Base-by-base conservation (phyloP, 2,113 vertebrate genomes). In the Telmatochromis bifrenatus region DNA sequence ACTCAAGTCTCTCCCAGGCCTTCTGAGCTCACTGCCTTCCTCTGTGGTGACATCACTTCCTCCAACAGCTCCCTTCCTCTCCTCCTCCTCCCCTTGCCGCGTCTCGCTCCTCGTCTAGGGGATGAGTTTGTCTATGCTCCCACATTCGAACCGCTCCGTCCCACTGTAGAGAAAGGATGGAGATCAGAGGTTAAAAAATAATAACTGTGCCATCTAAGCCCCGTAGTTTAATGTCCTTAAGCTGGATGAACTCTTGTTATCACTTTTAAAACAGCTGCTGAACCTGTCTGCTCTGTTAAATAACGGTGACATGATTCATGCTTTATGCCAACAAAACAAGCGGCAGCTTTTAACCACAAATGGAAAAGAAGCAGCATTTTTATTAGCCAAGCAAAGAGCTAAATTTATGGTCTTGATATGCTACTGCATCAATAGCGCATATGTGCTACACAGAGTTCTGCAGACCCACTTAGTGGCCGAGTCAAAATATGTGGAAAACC, bases 71-170 rank as follows among this genome's bases (percentile, higher is more conserved):
- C 28, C 42, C 56, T 81, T 84, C 53, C 28, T 56, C 31, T 55
- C 51, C 54, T 47, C 33, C 73, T 53, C 28, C 75, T 81, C 75
- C 79, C 42, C 82, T 3, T 7, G 31, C 47, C 1, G 8, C 3
- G 13, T 93, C 95, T 33, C 96, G 75, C 73, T 97, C 95, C 84
- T 95, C 96, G 14, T 96, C 96, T 58, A 97, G 95, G 54, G 96
- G 97, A 81, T 97, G 97, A 3, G 95, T 96, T 90, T 98, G 97
- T 87, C 95, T 94, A 92, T 98, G 97, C 88, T 98, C 97, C 98
- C 98, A 98, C 73, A 98, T 94, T 21, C 97, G 96, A 56, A 98
- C 95, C 6, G 95, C 97, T 53, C 98, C 97, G 2, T 98, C 98
- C 98, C 98, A 98, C 98, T 98, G 75, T 28, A 62, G 86, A 84